Conservation (phyloP, 2,888 invertebrate species). For the Eustalomyia histrio region DNA sequence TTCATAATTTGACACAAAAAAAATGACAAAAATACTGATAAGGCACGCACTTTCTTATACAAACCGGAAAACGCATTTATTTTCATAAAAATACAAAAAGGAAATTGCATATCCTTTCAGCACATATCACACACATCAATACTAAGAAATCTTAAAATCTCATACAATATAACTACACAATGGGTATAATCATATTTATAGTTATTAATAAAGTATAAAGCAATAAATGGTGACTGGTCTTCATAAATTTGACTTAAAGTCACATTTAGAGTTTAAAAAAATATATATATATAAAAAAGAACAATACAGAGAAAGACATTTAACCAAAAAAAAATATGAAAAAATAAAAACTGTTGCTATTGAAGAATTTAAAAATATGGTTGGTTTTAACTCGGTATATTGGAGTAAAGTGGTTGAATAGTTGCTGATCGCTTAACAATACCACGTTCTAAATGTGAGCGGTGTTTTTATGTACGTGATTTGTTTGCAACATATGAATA, state of each 20-base stretch:
- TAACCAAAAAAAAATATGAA: slow-evolving; percentile 11
- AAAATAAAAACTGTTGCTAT: slow-evolving; percentile 21
- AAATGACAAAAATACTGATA: slow-evolving; percentile 1
- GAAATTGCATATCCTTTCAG: slow-evolving; percentile 56
- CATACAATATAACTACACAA: neutral
- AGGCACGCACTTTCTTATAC: slow-evolving; percentile 20
- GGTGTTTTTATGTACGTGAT: slow-evolving; percentile 64
- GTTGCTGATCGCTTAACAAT: slow-evolving; percentile 48
- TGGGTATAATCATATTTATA: slow-evolving; percentile 34
- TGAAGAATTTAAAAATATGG: neutral
- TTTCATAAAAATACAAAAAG: slow-evolving; percentile 24
- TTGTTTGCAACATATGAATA: slow-evolving; percentile 55
- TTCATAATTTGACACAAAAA: neutral
- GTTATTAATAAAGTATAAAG: slow-evolving; percentile 27
- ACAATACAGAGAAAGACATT: slow-evolving; percentile 27
- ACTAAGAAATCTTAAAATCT: slow-evolving; percentile 25
- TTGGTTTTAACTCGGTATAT: neutral
- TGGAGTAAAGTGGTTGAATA: neutral
- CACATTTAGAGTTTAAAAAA: slow-evolving; percentile 23
- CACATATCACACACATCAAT: slow-evolving; percentile 5
- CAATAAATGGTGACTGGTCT: slow-evolving; percentile 46
- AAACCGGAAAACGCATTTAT: slow-evolving; percentile 57
- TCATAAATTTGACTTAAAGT: slow-evolving; percentile 63
- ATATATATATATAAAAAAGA: too few relatives aligned
- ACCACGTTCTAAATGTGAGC: slow-evolving; percentile 65